Conservation (phyloP, 2,888 invertebrate genomes). For the Pammene fasciana region DNA sequence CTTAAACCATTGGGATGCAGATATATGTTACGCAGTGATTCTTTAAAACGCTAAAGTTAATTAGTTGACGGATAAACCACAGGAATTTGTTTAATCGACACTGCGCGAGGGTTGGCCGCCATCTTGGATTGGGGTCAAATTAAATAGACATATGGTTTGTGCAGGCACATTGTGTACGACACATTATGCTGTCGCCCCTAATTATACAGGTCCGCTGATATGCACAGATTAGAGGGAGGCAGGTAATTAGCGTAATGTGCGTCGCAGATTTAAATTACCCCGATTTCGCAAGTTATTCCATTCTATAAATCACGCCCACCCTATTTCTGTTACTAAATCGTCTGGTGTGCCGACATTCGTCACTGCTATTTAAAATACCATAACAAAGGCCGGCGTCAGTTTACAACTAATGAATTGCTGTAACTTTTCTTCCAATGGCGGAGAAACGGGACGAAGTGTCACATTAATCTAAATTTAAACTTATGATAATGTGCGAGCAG, state of each 20-base stretch:
- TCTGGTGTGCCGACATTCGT: constrained; percentile 46
- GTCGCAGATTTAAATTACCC: constrained; percentile 63
- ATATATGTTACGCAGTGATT: constrained; percentile 50
- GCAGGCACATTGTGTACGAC: constrained; percentile 75
- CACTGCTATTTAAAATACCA: constrained; percentile 44
- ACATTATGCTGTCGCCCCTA: constrained; percentile 80
- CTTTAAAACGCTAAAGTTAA: constrained; percentile 71
- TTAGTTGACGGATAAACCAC: constrained; percentile 73
- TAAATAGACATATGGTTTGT: constrained; percentile 81
- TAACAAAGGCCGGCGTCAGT: constrained; percentile 41
- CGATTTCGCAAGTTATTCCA: constrained; percentile 54
- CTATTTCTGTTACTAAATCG: constrained; percentile 51
- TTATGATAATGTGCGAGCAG: constrained; percentile 34
- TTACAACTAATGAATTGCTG: constrained; percentile 43
- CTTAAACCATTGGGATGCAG: constrained; percentile 57
- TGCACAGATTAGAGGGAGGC: constrained; percentile 66
- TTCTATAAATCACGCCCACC: constrained; percentile 56
- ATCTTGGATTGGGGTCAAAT: constrained; percentile 80
- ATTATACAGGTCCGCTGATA: constrained; percentile 75
- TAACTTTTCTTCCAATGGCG: constrained; percentile 40
- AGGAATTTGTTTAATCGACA: constrained; percentile 67
- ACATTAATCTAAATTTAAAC: constrained; percentile 41
- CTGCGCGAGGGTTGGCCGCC: constrained; percentile 70
- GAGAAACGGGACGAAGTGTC: constrained; percentile 37
- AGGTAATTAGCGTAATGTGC: constrained; percentile 73